These are phyloP conservation scores for Leistus spinibarbis DNA, from an alignment of 2,888 invertebrate genomes.

Conservation along the genomic window DNA sequence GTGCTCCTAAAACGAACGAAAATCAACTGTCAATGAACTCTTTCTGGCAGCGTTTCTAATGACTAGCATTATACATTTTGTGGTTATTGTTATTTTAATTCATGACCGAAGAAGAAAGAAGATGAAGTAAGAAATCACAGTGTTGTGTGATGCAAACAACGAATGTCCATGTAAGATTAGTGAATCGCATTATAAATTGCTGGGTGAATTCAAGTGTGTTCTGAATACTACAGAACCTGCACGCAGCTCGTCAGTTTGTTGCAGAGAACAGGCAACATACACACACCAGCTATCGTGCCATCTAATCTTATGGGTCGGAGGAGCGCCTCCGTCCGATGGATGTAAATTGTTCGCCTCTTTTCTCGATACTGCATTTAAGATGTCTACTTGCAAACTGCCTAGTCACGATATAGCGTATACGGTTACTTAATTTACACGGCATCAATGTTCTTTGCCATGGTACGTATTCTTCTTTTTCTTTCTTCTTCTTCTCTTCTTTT, in stretches of 20 bases:
- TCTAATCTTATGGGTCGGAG: background rate
- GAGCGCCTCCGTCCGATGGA: background rate
- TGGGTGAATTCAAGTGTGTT: background rate
- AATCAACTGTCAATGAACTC: too few species aligned
- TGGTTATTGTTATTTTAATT: too few species aligned
- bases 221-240: background rate
- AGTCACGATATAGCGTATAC: constrained; percentile 43
- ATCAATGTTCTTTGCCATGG: background rate
- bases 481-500: background rate
- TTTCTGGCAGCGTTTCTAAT: too few species aligned
- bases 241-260: background rate
- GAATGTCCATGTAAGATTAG: background rate
- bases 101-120: too few species aligned
- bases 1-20: too few species aligned
- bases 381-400: constrained; percentile 46
- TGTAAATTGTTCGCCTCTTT: constrained; percentile 35
- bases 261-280: background rate
- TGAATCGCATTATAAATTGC: background rate
- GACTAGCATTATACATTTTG: too few species aligned
- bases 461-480: background rate
- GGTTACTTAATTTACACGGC: background rate
- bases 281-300: background rate
- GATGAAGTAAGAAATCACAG: too few species aligned
- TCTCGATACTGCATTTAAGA: constrained; percentile 49
- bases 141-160: background rate